Evolutionary conservation across 2,113 vertebrate genomes (phyloP).

Genomic region (Scolopax mira): DNA sequence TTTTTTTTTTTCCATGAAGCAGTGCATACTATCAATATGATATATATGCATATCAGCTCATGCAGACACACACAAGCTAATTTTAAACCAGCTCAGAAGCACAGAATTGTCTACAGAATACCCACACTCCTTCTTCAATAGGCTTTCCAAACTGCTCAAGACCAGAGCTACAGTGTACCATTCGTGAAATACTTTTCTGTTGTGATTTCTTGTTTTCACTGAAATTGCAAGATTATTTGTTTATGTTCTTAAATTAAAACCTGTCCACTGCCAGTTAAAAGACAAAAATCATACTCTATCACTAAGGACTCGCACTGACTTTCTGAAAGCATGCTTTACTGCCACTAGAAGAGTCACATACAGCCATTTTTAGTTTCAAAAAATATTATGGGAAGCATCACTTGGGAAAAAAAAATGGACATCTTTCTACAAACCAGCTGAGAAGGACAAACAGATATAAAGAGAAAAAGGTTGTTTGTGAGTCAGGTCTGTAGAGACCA

Average conservation of each 20-base stretch:
- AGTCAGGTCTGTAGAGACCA: neutral
- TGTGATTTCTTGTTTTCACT: neutral
- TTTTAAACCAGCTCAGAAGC: neutral
- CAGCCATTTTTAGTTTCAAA: neutral
- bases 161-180: neutral
- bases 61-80: neutral
- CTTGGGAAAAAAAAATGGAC: neutral
- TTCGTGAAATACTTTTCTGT: neutral
- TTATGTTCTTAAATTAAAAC: neutral
- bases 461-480: neutral
- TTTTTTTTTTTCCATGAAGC: neutral
- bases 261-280: neutral
- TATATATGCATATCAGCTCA: neutral
- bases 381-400: neutral
- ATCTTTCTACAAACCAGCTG: neutral
- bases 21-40: rapidly evolving
- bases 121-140: neutral
- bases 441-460: neutral
- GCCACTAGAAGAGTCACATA: neutral
- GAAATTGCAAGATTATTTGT: neutral
- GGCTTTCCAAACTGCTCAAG: neutral
- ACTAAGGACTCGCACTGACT: neutral
- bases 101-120: neutral
- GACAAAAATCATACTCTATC: neutral
- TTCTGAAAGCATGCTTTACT: neutral